Evolutionary conservation across 2,888 invertebrate genomes (phyloP).

Genomic region (Bimastos eiseni): DNA sequence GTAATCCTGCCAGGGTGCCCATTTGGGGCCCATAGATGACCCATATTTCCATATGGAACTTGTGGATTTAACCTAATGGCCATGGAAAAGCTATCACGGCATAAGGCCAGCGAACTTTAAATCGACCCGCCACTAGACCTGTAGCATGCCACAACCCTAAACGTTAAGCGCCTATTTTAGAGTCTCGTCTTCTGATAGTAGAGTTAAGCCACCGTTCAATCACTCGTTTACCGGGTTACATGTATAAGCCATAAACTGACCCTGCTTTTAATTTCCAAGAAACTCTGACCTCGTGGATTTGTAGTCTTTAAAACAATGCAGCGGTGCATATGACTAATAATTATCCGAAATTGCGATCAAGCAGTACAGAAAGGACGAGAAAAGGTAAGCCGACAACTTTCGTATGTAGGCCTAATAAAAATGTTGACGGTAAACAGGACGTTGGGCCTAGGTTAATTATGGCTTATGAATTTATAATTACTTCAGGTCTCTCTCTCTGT

Average conservation of each 20-base stretch:
- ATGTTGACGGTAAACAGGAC: not conserved
- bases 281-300: not conserved
- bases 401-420: not conserved
- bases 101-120: not conserved
- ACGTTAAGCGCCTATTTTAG: not conserved
- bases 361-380: not conserved
- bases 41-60: too few relatives aligned
- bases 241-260: not conserved
- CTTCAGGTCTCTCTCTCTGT: not conserved
- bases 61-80: too few relatives aligned
- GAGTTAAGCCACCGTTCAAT: not conserved
- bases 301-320: not conserved
- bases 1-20: too few relatives aligned
- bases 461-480: not conserved
- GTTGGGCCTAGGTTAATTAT: not conserved
- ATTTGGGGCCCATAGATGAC: too few relatives aligned
- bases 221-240: not conserved
- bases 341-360: not conserved
- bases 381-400: not conserved
- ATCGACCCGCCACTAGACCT: not conserved
- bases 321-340: not conserved
- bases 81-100: too few relatives aligned
- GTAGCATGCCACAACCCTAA: not conserved
- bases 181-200: not conserved
- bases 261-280: conserved; percentile 1